A percentile compares a stretch with the other conserved stretches of the same genome.
Evolutionary conservation across 1,140 invertebrate genomes (phyloP).

Genomic region (Colletes gigas): DNA sequence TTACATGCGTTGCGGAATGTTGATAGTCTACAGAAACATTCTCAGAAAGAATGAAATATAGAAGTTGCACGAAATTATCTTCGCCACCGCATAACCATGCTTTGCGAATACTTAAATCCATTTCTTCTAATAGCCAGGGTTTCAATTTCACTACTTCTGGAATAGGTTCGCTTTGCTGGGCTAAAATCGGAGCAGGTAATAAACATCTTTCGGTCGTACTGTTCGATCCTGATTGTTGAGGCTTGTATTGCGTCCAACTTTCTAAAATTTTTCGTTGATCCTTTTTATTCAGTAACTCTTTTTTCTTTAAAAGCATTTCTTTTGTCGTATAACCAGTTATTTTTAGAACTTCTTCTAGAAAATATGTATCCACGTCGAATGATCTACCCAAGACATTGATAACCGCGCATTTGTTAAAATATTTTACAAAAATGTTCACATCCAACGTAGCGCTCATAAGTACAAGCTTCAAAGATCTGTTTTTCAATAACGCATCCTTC

Average conservation of each 20-base stretch:
- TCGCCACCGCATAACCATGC: slow-evolving; percentile 83
- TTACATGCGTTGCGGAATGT: slow-evolving; percentile 86
- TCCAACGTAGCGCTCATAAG: slow-evolving; percentile 98
- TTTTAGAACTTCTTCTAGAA: slow-evolving; percentile 91
- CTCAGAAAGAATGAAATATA: slow-evolving; percentile 88
- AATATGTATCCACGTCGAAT: slow-evolving; percentile 90
- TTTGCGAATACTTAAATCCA: slow-evolving; percentile 84
- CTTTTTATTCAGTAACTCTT: slow-evolving; percentile 78
- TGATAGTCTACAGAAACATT: slow-evolving; percentile 85
- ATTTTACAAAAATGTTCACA: slow-evolving; percentile 88
- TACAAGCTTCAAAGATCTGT: slow-evolving; percentile 89
- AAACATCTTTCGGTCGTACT: slow-evolving; percentile 57
- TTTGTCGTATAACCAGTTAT: slow-evolving; percentile 86
- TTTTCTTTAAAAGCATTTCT: slow-evolving; percentile 82
- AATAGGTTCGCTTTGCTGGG: slow-evolving; percentile 71
- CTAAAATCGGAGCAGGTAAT: slow-evolving; percentile 72
- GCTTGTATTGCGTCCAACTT: slow-evolving; percentile 77
- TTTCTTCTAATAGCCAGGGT: slow-evolving; percentile 81
- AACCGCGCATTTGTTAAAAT: slow-evolving; percentile 90
- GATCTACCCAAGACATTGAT: slow-evolving; percentile 90
- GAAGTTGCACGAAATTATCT: slow-evolving; percentile 86
- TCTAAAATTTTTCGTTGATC: slow-evolving; percentile 81
- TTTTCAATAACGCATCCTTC: slow-evolving; percentile 87
- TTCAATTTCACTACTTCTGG: slow-evolving; percentile 82
- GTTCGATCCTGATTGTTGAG: slow-evolving; percentile 36